These are phyloP conservation scores for Phoxinus dragarum DNA, from an alignment of 2,797 vertebrate species.

Conservation along the genomic window DNA sequence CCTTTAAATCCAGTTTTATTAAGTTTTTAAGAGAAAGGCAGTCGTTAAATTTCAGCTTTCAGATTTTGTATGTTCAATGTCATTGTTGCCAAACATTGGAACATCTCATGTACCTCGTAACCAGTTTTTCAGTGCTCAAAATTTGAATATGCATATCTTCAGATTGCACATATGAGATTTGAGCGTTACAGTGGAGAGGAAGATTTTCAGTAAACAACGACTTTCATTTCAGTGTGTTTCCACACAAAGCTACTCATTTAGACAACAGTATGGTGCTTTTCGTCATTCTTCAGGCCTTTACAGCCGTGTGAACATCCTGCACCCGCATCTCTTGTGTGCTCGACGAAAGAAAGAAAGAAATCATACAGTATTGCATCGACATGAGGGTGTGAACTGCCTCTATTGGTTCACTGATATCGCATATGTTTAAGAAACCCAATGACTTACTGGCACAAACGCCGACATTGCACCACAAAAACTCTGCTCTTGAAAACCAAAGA, in stretches of 20 bases:
- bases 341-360: not conserved
- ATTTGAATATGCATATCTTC: not conserved
- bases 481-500: conserved; percentile 56
- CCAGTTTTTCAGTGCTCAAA: not conserved
- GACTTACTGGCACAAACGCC: not conserved
- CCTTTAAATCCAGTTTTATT: not conserved
- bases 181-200: not conserved
- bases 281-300: not conserved
- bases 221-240: not conserved
- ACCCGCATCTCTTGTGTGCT: not conserved
- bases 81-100: not conserved
- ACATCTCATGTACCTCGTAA: not conserved
- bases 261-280: not conserved
- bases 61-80: not conserved
- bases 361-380: not conserved
- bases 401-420: not conserved
- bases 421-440: not conserved
- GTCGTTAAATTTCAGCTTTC: not conserved
- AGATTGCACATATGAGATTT: not conserved
- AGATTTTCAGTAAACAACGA: not conserved
- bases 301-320: not conserved
- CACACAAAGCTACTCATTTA: not conserved
- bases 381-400: not conserved
- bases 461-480: conserved; percentile 21
- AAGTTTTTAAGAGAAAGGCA: not conserved